Base-by-base conservation (phyloP, 2,888 invertebrate genomes). In the Dasysyrphus albostriatus region DNA sequence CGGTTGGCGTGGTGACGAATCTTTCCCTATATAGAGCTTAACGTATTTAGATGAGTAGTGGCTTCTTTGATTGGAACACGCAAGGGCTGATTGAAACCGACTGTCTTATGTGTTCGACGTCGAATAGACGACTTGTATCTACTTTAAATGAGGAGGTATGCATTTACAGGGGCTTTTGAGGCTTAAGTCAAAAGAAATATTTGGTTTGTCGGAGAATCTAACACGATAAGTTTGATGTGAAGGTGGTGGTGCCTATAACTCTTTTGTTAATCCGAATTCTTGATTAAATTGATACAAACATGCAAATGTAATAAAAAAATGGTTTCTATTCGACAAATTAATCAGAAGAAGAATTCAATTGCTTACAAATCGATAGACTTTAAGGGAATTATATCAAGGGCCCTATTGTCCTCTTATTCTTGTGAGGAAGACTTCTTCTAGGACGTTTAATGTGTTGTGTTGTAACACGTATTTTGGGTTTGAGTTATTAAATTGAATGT, bases 271-370 rank as follows among this genome's bases (percentile, higher is more conserved):
- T 84, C 54, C 72, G 47, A 24, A 12, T 49, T 34, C 44, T 12
- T 70, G 54, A 80, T 80, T 76, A 72, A 72, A 42, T 72, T 58
- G 49, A 32, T 59, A 47, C 34, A 24, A 72, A 79, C 72, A 84
- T 76, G 80, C 84, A 72, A 76, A 72, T 70, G 29, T 75, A 32
- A 78, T 63, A 76, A 29, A 69, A 58, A 59, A 58, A 54, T 16
- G 32, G 14, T 59, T 63, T 70, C 44, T 73, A 2, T 63, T 78
- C 44, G 59, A 59, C 59, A 51, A 59, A 80, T 79, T 79, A 65
- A 59, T 77, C 79, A 51, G 58, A 24, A 74, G 42, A 72, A 61
- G 49, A 16, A 75, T 75, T 79, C 56, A 58, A 65, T 65, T 67
- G 24, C 32, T 61, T 70, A 19, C 37, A 65, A 84, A 84, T 84